Percentiles rank a stretch among this genome's conserved stretches.
These are phyloP conservation scores for Aeoliscus strigatus DNA, from an alignment of 2,797 vertebrate genomes.

Conservation along the genomic window DNA sequence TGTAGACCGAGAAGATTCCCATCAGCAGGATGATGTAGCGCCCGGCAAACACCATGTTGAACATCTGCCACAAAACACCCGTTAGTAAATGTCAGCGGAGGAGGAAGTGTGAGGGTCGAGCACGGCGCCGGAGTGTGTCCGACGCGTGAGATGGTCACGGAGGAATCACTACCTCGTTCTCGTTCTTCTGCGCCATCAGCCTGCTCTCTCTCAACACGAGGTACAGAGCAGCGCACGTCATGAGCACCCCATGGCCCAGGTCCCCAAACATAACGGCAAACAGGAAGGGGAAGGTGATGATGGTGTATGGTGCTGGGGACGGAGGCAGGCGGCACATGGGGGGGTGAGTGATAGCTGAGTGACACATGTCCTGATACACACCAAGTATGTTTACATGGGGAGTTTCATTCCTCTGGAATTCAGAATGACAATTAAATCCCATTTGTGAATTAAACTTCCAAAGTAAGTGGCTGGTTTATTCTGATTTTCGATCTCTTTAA, in stretches of 20 bases:
- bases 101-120: constrained; percentile 8
- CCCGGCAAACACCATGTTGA: constrained; percentile 90
- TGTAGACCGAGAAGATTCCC: constrained; percentile 95
- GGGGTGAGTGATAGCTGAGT: constrained; percentile 13
- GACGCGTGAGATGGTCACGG: constrained; percentile 11
- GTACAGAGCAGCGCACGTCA: constrained; percentile 92
- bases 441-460: no score
- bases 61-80: constrained; percentile 77
- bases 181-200: constrained; percentile 92
- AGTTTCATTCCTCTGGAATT: no score
- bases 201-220: constrained; percentile 91
- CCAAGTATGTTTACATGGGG: no score
- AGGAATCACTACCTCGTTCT: constrained; percentile 84
- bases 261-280: constrained; percentile 99
- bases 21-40: constrained; percentile 97
- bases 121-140: no score
- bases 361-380: constrained; percentile 9
- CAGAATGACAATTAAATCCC: no score
- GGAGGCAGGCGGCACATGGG: constrained; percentile 30
- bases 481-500: no score
- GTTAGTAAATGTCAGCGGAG: not conserved
- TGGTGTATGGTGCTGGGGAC: constrained; percentile 89
- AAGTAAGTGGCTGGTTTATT: no score
- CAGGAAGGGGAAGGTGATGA: constrained; percentile 98
- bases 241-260: constrained; percentile 89